Conservation (phyloP, 2,888 invertebrate genomes). For the Phyllotreta striolata region DNA sequence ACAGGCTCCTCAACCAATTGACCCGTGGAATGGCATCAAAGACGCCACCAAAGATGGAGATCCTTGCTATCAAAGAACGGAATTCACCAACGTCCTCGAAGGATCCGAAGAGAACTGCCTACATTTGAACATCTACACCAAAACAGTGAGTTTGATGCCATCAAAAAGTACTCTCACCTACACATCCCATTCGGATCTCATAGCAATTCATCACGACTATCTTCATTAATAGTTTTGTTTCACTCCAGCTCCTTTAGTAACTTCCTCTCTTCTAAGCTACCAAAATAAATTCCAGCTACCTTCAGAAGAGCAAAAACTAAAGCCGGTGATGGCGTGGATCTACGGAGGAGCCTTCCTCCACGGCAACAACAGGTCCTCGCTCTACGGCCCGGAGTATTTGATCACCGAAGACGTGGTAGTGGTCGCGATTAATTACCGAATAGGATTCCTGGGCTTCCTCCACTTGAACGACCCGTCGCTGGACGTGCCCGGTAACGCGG, state of each 20-base stretch:
- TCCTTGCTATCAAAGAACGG: slow-evolving; percentile 35
- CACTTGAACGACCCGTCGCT: slow-evolving; percentile 57
- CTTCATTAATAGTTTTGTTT: too few species aligned
- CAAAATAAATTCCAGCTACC: neutral
- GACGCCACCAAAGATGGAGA: slow-evolving; percentile 47
- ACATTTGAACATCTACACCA: slow-evolving; percentile 39
- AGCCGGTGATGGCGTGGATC: slow-evolving; percentile 42
- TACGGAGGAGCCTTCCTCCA: slow-evolving; percentile 39
- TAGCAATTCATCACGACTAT: too few species aligned
- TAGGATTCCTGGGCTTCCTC: slow-evolving; percentile 56
- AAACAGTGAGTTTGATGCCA: slow-evolving; percentile 27
- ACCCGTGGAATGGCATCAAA: slow-evolving; percentile 46
- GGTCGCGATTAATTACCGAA: slow-evolving; percentile 40
- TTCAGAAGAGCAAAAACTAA: neutral
- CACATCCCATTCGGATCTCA: too few species aligned
- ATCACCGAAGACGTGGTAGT: slow-evolving; percentile 37
- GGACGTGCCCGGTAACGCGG: slow-evolving; percentile 61
- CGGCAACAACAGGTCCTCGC: slow-evolving; percentile 34
- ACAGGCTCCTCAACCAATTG: slow-evolving; percentile 46
- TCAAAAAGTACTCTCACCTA: too few species aligned
- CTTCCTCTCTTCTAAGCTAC: too few species aligned
- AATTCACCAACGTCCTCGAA: slow-evolving; percentile 26
- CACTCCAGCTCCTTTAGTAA: too few species aligned
- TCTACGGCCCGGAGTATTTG: slow-evolving; percentile 38
- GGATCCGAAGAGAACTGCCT: slow-evolving; percentile 41